Conservation (phyloP, 2,113 vertebrate species). For the Paedocypris sp. region DNA sequence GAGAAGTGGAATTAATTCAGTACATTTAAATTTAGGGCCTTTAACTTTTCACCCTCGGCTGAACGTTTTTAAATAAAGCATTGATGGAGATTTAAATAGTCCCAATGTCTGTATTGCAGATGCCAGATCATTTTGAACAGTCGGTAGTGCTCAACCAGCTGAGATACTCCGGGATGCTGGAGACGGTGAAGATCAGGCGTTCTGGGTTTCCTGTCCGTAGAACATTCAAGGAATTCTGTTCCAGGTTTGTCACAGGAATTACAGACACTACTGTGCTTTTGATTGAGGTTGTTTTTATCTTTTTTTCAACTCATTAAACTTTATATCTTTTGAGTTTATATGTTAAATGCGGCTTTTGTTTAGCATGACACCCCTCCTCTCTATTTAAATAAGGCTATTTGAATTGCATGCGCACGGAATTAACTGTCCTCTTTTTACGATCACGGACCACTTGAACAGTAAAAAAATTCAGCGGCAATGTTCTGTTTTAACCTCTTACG, state of each 20-base stretch:
- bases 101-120: conserved; percentile 51
- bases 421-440: too few relatives aligned
- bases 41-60: background rate
- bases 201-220: conserved; percentile 84
- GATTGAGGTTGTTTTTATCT: background rate
- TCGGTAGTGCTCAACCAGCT: conserved; percentile 92
- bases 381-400: background rate
- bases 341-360: too few relatives aligned
- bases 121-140: conserved; percentile 93
- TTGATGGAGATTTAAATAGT: background rate
- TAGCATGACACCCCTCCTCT: background rate
- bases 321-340: too few relatives aligned
- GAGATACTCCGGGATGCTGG: conserved; percentile 92
- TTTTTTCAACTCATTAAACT: too few relatives aligned
- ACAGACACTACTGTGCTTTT: background rate
- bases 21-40: background rate
- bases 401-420: background rate
- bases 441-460: too few relatives aligned
- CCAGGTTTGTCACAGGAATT: conserved; percentile 60
- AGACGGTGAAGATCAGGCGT: conserved; percentile 86
- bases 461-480: too few relatives aligned
- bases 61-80: background rate
- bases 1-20: background rate
- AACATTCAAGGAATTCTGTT: conserved; percentile 82
- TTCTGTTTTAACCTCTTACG: too few relatives aligned